Base-by-base conservation (phyloP, 2,888 invertebrate species). In the Selenia dentaria region DNA sequence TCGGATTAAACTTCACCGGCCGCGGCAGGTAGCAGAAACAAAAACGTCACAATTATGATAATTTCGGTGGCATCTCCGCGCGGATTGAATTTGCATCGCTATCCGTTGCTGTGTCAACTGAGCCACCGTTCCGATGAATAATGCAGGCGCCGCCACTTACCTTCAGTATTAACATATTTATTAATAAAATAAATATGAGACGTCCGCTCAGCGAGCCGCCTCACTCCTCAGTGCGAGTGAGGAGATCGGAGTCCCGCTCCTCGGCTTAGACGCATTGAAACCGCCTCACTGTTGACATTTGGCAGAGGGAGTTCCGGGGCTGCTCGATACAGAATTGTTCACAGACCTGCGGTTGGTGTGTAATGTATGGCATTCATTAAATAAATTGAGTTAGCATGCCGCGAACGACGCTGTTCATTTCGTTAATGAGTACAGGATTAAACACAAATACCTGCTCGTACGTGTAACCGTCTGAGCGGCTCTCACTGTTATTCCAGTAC, bases 1-100 rank as follows among this genome's bases (percentile, higher is more conserved):
- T 89, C 73, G 81, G 79, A 88, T 89, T 87, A 88, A 89, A 88
- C 83, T 86, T 83, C 78, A 71, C 71, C 68, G 59, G 72, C 70
- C 68, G 60, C 67, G 66, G 67, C 86, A 88, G 88, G 88, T 89
- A 85, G 77, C 51, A 81, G 84, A 86, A 88, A 90, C 89, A 89
- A 90, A 90, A 90, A 88, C 88, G 86, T 82, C 81, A 82, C 88
- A 88, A 89, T 90, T 90, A 90, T 90, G 89, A 87, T 90, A 90
- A 90, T 90, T 74, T 72, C 74, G 74, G 78, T 70, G 83, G 87
- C 86, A 85, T 85, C 86, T 80, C 83, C 33, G 51, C 45, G 70
- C 74, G 86, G 89, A 89, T 88, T 83, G 87, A 81, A 89, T 90
- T 89, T 88, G 90, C 90, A 90, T 89, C 83, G 82, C 83, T 82